Evolutionary conservation across 2,888 invertebrate species (phyloP).

Genomic region (Ophioninae sp.): DNA sequence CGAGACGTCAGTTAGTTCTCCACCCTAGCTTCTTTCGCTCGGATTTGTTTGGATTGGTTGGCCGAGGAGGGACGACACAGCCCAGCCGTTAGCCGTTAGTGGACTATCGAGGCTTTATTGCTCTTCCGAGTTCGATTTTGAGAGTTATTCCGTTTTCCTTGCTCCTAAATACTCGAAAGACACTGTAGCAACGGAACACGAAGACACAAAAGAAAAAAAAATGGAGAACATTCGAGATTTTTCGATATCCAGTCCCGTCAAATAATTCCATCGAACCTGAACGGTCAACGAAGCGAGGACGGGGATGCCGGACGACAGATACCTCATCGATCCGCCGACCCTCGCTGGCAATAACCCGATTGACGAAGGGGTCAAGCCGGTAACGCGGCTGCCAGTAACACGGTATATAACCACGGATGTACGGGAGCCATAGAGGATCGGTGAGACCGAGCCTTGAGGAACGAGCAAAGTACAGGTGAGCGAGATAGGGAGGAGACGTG

Average conservation of each 20-base stretch:
- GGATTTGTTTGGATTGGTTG: too few species aligned
- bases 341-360: slow-evolving; percentile 58
- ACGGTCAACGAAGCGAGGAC: slow-evolving; percentile 11
- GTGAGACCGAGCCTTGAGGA: slow-evolving; percentile 33
- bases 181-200: too few species aligned
- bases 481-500: slow-evolving; percentile 22
- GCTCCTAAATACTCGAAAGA: too few species aligned
- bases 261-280: slow-evolving; percentile 21
- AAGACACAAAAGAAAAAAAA: too few species aligned
- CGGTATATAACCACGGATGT: slow-evolving; percentile 19
- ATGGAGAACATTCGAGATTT: background rate
- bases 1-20: too few species aligned
- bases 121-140: too few species aligned
- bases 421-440: slow-evolving; percentile 25
- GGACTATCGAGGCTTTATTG: too few species aligned
- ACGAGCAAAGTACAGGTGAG: slow-evolving; percentile 24
- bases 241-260: background rate
- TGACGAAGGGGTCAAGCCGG: slow-evolving; percentile 50
- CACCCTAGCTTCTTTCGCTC: too few species aligned
- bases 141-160: too few species aligned
- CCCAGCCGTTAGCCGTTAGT: too few species aligned
- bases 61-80: too few species aligned
- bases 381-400: slow-evolving; percentile 42
- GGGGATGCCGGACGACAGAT: slow-evolving; percentile 26
- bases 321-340: slow-evolving; percentile 51